Evolutionary conservation across 2,113 vertebrate species (phyloP), one percentile per base, ranked within the genome.

Genomic region (Proterorhinus semilunaris): DNA sequence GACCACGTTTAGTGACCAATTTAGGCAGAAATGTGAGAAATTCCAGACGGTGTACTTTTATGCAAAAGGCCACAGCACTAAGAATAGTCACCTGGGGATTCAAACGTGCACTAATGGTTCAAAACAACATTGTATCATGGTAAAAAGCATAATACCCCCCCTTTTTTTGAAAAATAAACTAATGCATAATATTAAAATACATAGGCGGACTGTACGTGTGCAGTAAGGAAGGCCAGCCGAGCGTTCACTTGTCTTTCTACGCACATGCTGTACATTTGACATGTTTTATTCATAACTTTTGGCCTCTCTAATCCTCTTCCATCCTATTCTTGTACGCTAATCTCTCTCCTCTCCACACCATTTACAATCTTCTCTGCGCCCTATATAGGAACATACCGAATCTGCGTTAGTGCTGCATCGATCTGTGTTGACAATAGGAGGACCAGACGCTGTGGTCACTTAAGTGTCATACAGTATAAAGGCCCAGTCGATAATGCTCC

Each of bases 231-330:
- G 10, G 46, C 42, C 16, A 6, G 55, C 49, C 49, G 52, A 53
- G 15, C 27, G 17, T 17, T 5, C 43, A 16, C 0, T 0, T 10
- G 36, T 66, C 43, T 66, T 10, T 76, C 58, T 65, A 21, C 21
- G 64, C 54, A 65, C 59, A 76, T 50, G 16, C 58, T 3, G 2
- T 12, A 61, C 42, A 10, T 55, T 43, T 3, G 6, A 58, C 48
- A 70, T 83, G 16, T 59, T 72, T 81, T 68, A 75, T 78, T 71
- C 59, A 78, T 70, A 0, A 44, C 10, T 16, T 47, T 65, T 64
- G 50, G 44, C 66, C 7, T 59, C 43, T 53, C 12, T 68, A 62
- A 79, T 74, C 75, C 65, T 48, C 59, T 2, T 27, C 59, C 63
- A n/a, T 42, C 11, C 7, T 17, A 10, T 5, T 52, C 55, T 69